Evolutionary conservation across 2,888 invertebrate genomes (phyloP), one percentile per base, ranked within the genome.

Genomic region (Watsonalla cultraria): DNA sequence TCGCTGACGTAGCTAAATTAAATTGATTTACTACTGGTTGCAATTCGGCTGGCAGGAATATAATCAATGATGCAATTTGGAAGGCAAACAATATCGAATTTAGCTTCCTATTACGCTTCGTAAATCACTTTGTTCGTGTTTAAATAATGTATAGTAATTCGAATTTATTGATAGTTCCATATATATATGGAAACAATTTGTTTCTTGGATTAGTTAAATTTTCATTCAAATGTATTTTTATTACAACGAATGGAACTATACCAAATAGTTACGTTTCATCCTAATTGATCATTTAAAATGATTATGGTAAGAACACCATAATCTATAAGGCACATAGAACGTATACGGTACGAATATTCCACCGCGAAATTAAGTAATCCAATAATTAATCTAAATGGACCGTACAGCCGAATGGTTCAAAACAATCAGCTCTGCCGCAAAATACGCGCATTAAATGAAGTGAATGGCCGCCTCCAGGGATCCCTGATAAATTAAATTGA

Each of bases 361-460:
- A 74, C 78, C 73, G 71, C 83, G 73, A 87, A 90, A 90, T 90
- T 85, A 89, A 90, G 90, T 89, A 90, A 90, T 90, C 90, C 89
- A 86, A 90, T 90, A 90, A 90, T 90, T 90, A 90, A 90, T 90
- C 90, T 89, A 88, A 90, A 90, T 89, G 90, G 89, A 88, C 86
- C 88, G 87, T 88, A 87, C 86, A 90, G 82, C 82, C 84, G 90
- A 90, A 89, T 90, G 90, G 88, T 90, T 90, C 87, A 90, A 90
- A 90, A 90, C 90, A 90, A 90, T 90, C 90, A 88, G 85, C 86
- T 82, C 80, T 77, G 84, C 90, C 90, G 85, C 90, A 90, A 90
- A 90, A 90, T 90, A 90, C 90, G 87, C 89, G 90, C 90, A 90
- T 89, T 90, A 90, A 90, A 90, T 89, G 90, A 90, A 90, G 88